phyloP scores from a whole-genome alignment of 2,888 invertebrate species.

The Agonum fuliginosum region DNA sequence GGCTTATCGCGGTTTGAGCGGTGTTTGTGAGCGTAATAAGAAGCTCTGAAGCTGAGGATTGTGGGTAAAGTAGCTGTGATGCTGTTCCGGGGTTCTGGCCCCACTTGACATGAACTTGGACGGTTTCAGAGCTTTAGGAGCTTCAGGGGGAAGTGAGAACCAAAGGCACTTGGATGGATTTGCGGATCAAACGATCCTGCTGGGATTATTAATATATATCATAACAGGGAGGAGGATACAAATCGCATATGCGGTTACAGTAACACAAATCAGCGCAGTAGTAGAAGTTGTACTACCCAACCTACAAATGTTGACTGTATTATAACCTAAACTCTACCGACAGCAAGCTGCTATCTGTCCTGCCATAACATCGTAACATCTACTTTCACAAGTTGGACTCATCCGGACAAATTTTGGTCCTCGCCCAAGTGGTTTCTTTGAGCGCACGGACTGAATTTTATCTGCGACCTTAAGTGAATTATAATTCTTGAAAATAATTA shows the following conservation, averaged over 20 bases:
- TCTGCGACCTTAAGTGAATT: no score
- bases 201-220: slow-evolving; percentile 40
- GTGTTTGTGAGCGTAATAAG: slow-evolving; percentile 36
- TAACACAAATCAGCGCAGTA: neutral
- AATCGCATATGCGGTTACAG: neutral
- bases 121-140: neutral
- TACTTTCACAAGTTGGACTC: no score
- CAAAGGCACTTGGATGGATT: slow-evolving; percentile 21
- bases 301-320: no score
- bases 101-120: slow-evolving; percentile 6
- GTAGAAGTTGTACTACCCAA: no score
- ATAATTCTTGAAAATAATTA: no score
- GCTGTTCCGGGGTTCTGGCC: neutral
- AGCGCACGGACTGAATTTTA: no score
- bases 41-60: slow-evolving; percentile 14
- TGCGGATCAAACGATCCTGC: slow-evolving; percentile 13
- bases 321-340: no score
- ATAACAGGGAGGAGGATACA: slow-evolving; percentile 1
- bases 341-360: no score
- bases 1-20: slow-evolving; percentile 42
- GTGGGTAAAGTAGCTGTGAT: neutral
- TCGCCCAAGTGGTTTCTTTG: no score
- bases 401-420: no score
- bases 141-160: slow-evolving; percentile 26
- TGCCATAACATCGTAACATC: no score